A percentile compares a stretch with the other conserved stretches of the same genome.
These are phyloP conservation scores for Mesoclemmys tuberculata DNA, from an alignment of 2,113 vertebrate species.

Conservation along the genomic window DNA sequence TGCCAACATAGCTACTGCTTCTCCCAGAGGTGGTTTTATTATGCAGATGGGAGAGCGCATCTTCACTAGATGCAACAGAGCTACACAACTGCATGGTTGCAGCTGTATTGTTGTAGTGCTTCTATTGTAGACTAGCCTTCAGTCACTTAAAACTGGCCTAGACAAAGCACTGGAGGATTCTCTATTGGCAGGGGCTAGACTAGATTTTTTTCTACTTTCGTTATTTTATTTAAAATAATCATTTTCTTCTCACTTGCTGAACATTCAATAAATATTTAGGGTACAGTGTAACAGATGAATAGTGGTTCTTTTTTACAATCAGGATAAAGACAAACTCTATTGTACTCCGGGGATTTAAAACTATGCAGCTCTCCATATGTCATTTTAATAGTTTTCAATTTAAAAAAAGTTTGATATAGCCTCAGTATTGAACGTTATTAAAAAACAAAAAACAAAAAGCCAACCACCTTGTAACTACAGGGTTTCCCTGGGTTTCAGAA, in stretches of 20 bases:
- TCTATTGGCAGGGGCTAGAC: too few relatives aligned
- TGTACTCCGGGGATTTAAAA: background rate
- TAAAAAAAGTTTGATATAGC: background rate
- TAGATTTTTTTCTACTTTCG: background rate
- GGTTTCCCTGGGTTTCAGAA: background rate
- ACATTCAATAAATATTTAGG: background rate
- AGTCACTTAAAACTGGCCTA: background rate
- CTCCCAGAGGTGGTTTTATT: too few relatives aligned
- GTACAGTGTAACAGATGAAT: background rate
- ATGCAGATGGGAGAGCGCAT: too few relatives aligned
- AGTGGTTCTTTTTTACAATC: background rate
- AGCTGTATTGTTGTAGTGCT: too few relatives aligned
- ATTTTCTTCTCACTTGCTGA: background rate
- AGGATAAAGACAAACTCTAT: background rate
- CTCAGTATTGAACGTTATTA: rapidly evolving
- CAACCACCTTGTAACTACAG: rapidly evolving
- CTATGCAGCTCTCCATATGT: background rate
- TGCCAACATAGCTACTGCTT: too few relatives aligned
- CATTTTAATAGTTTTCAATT: background rate
- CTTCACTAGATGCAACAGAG: too few relatives aligned
- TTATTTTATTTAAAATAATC: background rate
- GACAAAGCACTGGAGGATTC: background rate
- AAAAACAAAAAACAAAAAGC: background rate
- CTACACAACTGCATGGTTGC: too few relatives aligned
- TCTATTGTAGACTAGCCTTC: too few relatives aligned